A percentile compares a stretch with the other conserved stretches of the same genome.
phyloP scores from a whole-genome alignment of 2,888 invertebrate species.

The Agonopterix subpropinquella region DNA sequence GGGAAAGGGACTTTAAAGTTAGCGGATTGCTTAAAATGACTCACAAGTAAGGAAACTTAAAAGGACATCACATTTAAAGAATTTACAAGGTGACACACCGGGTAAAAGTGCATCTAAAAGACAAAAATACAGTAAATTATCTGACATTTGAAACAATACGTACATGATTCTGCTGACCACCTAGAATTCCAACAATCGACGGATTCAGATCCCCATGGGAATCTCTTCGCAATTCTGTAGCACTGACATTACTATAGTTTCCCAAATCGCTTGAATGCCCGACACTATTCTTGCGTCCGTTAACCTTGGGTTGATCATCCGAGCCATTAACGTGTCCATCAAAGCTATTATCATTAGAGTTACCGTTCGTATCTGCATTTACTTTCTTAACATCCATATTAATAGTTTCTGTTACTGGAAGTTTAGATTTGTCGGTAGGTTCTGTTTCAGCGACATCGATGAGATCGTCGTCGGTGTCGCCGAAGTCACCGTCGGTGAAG shows the following conservation, averaged over 20 bases:
- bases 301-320: conserved; percentile 25
- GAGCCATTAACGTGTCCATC: conserved; percentile 9
- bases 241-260: conserved; percentile 23
- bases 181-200: conserved; percentile 71
- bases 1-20: not conserved
- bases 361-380: conserved; percentile 13
- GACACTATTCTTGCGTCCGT: conserved; percentile 32
- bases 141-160: conserved; percentile 27
- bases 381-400: conserved; percentile 39
- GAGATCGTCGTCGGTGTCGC: conserved; percentile 56
- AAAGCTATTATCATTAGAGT: conserved; percentile 22
- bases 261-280: conserved; percentile 30
- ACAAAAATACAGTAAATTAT: not conserved
- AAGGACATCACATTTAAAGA: not conserved
- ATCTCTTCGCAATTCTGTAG: conserved; percentile 42
- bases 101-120: conserved; percentile 5
- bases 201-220: conserved; percentile 61
- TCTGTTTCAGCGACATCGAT: conserved; percentile 36
- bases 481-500: conserved; percentile 67
- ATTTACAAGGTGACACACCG: conserved; percentile 3
- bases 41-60: not conserved
- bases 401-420: conserved; percentile 53
- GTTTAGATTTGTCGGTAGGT: conserved; percentile 21
- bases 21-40: not conserved
- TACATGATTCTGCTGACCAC: conserved; percentile 72